Base-by-base conservation (phyloP, 1,140 invertebrate species). In the Tetragonula clypearis region DNA sequence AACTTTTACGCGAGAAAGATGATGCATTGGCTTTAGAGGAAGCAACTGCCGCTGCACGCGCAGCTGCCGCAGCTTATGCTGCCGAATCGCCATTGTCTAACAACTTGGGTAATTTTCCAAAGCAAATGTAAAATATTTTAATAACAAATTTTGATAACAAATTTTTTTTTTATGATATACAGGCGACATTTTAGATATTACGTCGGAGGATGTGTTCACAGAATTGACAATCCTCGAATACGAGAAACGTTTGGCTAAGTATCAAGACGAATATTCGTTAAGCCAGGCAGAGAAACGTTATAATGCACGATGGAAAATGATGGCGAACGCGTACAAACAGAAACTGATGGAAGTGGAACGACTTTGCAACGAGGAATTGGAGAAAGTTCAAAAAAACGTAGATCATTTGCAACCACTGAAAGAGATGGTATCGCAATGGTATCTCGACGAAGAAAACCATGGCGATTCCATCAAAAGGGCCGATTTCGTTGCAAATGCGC, bases 191-290 rank as follows among this genome's bases (percentile, higher is more conserved):
- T 21, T 88, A 26, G 85, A 90, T 15, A n/a, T 89, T 1, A 76
- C 55, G 1, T 72, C 85, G 4, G 82, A 89, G 41, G 60, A 84
- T 19, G 74, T 65, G 15, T 71, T 87, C 30, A 66, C 49, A 1
- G 88, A 89, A 26, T 71, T 89, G 8, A n/a, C 82, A 14, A 89
- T 90, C 84, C 81, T 89, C 12, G 91, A 92, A 41, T 92, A 92
- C 49, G 91, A 92, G 58, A 92, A 91, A 26, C 90, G 86, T 49
- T 78, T 92, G 21, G 90, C 90, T 3, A 92, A 91, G 17, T 91
- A 92, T 79, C 89, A 92, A 35, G 84, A 92, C 2, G 79, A 56
- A 9, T 81, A 86, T 1, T 78, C 88, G 2, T 74, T 87, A 0
- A 86, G 72, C 19, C 89, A 91, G 17, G 90, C 88, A 0, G 91